Evolutionary conservation across 2,113 vertebrate genomes (phyloP).

Genomic region (Limanda limanda): DNA sequence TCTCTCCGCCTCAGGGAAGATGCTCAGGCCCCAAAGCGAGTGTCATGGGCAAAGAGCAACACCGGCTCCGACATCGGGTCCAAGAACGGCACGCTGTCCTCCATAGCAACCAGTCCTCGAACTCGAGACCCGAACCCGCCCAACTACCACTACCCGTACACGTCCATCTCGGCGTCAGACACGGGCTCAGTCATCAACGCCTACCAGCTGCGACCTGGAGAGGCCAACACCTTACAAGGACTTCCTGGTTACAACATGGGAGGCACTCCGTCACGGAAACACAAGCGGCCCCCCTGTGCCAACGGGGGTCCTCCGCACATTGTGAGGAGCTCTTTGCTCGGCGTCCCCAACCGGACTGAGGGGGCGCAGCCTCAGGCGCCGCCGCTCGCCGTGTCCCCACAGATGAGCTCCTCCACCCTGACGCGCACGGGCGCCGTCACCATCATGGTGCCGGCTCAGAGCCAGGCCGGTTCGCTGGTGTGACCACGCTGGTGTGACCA

Average conservation of each 20-base stretch:
- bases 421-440: slow-evolving; percentile 84
- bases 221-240: slow-evolving; percentile 78
- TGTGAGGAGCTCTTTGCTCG: slow-evolving; percentile 43
- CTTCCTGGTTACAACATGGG: slow-evolving; percentile 82
- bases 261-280: slow-evolving; percentile 62
- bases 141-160: slow-evolving; percentile 77
- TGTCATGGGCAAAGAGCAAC: slow-evolving; percentile 88
- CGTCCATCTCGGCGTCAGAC: slow-evolving; percentile 73
- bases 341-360: slow-evolving; percentile 75
- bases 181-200: slow-evolving; percentile 79
- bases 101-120: slow-evolving; percentile 84
- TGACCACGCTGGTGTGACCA: slow-evolving; percentile 78
- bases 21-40: slow-evolving; percentile 87
- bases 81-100: slow-evolving; percentile 91
- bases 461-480: slow-evolving; percentile 89
- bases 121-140: slow-evolving; percentile 71
- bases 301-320: slow-evolving; percentile 70
- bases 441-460: slow-evolving; percentile 88
- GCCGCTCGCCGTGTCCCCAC: slow-evolving; percentile 54
- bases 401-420: slow-evolving; percentile 78
- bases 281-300: slow-evolving; percentile 58
- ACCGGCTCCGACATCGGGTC: slow-evolving; percentile 86
- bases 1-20: slow-evolving; percentile 83
- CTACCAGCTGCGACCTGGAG: slow-evolving; percentile 77
- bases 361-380: slow-evolving; percentile 80